These are phyloP conservation scores for Heliconius aoede DNA, from an alignment of 2,888 invertebrate species.

Conservation along the genomic window DNA sequence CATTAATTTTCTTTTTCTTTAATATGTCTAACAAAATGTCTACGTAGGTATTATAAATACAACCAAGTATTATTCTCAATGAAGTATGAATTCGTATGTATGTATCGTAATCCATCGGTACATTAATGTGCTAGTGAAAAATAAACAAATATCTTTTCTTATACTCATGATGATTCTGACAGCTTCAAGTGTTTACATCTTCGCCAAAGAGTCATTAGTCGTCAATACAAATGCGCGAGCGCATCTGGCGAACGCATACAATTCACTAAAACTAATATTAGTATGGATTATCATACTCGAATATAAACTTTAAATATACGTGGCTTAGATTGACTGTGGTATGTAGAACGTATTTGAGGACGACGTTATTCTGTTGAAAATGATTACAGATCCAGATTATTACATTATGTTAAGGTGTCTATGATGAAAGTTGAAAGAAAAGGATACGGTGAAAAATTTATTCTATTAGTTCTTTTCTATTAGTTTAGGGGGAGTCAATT, in stretches of 20 bases:
- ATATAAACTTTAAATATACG: background rate
- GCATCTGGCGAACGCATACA: constrained; percentile 74
- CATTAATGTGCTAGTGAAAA: constrained; percentile 27
- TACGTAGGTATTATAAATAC: no score
- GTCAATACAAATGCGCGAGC: constrained; percentile 64
- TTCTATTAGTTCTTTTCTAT: no score
- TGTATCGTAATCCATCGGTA: background rate
- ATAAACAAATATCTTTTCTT: constrained; percentile 57
- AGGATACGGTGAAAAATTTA: constrained; percentile 37
- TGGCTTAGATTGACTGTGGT: constrained; percentile 33
- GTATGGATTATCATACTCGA: constrained; percentile 1
- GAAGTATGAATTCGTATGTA: background rate
- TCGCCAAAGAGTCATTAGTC: constrained; percentile 79
- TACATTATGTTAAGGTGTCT: constrained; percentile 48
- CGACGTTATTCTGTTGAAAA: constrained; percentile 54
- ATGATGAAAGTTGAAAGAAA: constrained; percentile 45
- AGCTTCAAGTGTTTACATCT: constrained; percentile 77
- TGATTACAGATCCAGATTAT: constrained; percentile 64
- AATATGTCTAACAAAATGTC: no score
- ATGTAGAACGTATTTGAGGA: background rate
- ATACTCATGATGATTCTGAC: constrained; percentile 72
- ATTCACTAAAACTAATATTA: constrained; percentile 44
- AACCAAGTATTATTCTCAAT: no score
- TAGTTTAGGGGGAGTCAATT: background rate
- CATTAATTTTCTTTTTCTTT: no score